Conservation (phyloP, 1,140 invertebrate species). For the Cotesia chilonis region DNA sequence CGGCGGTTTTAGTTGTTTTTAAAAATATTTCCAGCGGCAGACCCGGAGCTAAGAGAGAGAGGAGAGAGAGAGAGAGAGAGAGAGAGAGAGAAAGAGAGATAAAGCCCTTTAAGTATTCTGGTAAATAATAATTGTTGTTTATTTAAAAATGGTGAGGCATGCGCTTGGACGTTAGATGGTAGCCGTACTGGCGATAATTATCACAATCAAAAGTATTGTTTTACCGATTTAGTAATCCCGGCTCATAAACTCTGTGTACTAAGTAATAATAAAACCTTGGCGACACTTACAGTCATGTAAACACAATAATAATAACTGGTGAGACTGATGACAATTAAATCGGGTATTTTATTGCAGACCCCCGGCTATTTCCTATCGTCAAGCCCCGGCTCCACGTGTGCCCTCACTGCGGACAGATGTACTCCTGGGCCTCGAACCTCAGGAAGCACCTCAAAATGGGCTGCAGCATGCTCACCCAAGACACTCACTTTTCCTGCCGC, state of each 20-base stretch:
- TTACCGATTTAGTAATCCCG: slow-evolving; percentile 20
- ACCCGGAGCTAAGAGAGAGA: too few species aligned
- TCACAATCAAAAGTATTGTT: slow-evolving; percentile 18
- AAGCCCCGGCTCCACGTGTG: slow-evolving; percentile 61
- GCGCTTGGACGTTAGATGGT: slow-evolving; percentile 54
- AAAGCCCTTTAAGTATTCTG: not conserved
- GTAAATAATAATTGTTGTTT: slow-evolving; percentile 24
- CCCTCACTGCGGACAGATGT: slow-evolving; percentile 65
- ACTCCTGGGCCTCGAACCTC: slow-evolving; percentile 67
- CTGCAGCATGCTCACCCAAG: slow-evolving; percentile 62
- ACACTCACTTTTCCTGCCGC: slow-evolving; percentile 68
- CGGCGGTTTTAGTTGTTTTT: not conserved
- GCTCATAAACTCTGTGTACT: too few species aligned
- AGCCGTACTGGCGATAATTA: slow-evolving; percentile 37
- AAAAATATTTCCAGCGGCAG: not conserved
- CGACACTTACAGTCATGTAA: too few species aligned
- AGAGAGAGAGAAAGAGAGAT: not conserved
- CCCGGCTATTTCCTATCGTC: slow-evolving; percentile 61
- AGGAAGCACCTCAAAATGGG: slow-evolving; percentile 63
- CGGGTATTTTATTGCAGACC: slow-evolving; percentile 55
- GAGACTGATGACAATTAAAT: slow-evolving; percentile 27
- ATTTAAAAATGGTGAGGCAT: slow-evolving; percentile 47
- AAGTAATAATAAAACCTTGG: too few species aligned
- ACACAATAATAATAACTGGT: slow-evolving; percentile 2
- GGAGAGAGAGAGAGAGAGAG: not conserved